These are phyloP conservation scores for Littorina saxatilis DNA, from an alignment of 1,140 invertebrate species.

Conservation along the genomic window DNA sequence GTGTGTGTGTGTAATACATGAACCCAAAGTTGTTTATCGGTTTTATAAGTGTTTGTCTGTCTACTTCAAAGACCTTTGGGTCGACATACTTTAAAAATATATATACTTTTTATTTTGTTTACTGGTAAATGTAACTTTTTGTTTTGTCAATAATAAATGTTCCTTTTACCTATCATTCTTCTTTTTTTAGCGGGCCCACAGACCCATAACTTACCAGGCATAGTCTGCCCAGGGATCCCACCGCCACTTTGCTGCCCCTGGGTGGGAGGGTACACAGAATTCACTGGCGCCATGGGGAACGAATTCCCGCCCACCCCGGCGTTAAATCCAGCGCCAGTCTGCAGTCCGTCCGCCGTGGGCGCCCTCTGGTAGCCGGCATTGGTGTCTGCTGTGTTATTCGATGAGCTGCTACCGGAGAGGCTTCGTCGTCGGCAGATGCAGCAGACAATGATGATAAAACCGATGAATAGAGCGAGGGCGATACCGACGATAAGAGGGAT, in stretches of 20 bases:
- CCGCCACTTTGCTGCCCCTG: neutral
- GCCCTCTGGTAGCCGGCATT: conserved; percentile 31
- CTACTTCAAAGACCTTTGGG: no score
- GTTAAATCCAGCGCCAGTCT: neutral
- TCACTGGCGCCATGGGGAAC: conserved; percentile 31
- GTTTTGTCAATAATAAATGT: no score
- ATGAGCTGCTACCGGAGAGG: neutral
- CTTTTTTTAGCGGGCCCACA: no score
- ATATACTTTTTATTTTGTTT: no score
- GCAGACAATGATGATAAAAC: conserved; percentile 39
- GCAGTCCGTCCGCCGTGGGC: conserved; percentile 14
- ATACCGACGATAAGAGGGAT: conserved; percentile 34
- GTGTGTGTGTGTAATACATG: no score
- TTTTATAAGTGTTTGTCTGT: no score
- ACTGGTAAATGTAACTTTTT: no score
- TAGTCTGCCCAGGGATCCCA: neutral
- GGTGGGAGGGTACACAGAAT: conserved; percentile 10
- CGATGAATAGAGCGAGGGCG: conserved; percentile 32
- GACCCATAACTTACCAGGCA: conserved; percentile 1
- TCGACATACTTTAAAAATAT: no score
- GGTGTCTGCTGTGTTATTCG: neutral
- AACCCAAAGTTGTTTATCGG: no score
- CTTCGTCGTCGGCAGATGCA: conserved; percentile 34
- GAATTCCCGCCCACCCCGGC: conserved; percentile 15
- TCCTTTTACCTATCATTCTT: no score